Percentiles rank a stretch among this genome's conserved stretches.
Evolutionary conservation across 2,888 invertebrate genomes (phyloP).

Genomic region (Thereva unica): DNA sequence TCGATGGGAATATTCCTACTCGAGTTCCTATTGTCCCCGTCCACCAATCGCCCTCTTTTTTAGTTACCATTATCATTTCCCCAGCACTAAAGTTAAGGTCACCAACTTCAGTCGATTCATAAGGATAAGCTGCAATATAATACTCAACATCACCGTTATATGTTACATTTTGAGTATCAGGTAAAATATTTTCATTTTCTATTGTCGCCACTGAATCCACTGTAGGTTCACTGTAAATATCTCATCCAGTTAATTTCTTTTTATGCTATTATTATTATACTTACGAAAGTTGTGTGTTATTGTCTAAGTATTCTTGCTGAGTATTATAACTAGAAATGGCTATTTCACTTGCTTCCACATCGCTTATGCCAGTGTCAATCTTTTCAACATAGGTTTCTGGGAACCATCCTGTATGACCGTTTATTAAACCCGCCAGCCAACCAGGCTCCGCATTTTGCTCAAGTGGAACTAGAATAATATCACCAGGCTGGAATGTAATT

Average conservation of each 20-base stretch:
- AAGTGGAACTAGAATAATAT: conserved; percentile 76
- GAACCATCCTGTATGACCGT: conserved; percentile 94
- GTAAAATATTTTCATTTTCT: conserved; percentile 45
- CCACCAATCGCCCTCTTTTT: conserved; percentile 98
- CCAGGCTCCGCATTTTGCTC: conserved; percentile 92
- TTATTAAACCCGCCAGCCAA: conserved; percentile 92
- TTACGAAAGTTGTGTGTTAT: conserved; percentile 61
- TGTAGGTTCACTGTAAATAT: conserved; percentile 67
- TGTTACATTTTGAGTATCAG: conserved; percentile 46
- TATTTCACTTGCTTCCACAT: conserved; percentile 38
- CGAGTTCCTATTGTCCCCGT: conserved; percentile 83
- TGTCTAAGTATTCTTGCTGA: conserved; percentile 52
- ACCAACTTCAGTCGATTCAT: conserved; percentile 84
- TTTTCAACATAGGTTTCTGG: conserved; percentile 94
- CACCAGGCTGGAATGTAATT: conserved; percentile 90
- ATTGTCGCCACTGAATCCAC: conserved; percentile 58
- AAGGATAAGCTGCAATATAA: conserved; percentile 88
- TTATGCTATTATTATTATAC: conserved; percentile 44
- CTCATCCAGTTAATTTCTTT: conserved; percentile 31
- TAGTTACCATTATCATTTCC: conserved; percentile 83
- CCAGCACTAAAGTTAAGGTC: conserved; percentile 88
- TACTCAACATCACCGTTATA: conserved; percentile 66
- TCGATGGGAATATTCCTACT: conserved; percentile 95
- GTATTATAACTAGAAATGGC: conserved; percentile 43
- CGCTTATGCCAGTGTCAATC: conserved; percentile 57